Base-by-base conservation (phyloP, 2,113 vertebrate genomes). In the Thalassoma bifasciatum region DNA sequence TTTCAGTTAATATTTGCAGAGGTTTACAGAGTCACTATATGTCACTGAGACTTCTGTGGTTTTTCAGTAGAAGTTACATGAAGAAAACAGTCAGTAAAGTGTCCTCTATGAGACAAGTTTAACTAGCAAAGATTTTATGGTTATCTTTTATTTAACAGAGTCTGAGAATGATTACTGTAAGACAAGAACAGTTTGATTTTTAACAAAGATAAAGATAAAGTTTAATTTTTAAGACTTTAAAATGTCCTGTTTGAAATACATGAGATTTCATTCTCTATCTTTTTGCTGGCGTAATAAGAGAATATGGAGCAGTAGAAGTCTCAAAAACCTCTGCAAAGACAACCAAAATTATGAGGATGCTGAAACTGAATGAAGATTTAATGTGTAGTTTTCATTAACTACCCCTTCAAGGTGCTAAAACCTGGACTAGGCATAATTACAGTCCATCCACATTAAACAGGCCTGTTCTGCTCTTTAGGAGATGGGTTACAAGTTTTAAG, bases 391-490 rank as follows among this genome's bases (percentile, higher is more conserved):
- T 26, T 5, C 14, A 57, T 61, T 21, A 62, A 62, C 42, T 52
- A 56, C 34, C 49, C 49, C 47, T 79, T 78, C 75, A 57, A 46
- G 26, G 34, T n/a, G 37, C 59, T 58, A 19, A 19, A 17, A 72
- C 34, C 3, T 22, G 60, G 14, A 21, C 5, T 12, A n/a, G 51
- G 11, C 8, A 13, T 26, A 63, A 38, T 40, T 37, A 22, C 9
- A 2, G 12, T 13, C 4, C 10, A 24, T 75, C 44, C 22, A 22
- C 10, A 34, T 66, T 44, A 61, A 66, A 53, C 36, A 49, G 56
- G 26, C 22, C 21, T 61, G 26, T 8, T 57, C 10, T 75, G 58
- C 56, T 26, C 1, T 6, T 13, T 30, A 24, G 49, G 61, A 13
- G 5, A 1, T 4, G 13, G 75, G 26, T 19, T 36, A n/a, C 2